Conservation (phyloP, 2,888 invertebrate genomes). For the Tuta absoluta region DNA sequence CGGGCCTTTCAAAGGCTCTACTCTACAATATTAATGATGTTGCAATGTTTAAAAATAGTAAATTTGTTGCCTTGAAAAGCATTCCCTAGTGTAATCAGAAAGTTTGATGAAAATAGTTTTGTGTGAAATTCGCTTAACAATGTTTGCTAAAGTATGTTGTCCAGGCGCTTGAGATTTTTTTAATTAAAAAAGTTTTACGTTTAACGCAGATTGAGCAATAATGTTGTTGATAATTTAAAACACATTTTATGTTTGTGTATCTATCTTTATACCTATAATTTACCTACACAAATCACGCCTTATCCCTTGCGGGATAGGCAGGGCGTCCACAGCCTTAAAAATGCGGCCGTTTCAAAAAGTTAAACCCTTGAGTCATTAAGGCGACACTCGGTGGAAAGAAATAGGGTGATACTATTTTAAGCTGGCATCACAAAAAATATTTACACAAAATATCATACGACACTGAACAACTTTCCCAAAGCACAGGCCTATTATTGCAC, state of each 20-base stretch:
- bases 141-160: slow-evolving; percentile 17
- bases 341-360: too few species aligned
- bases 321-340: too few species aligned
- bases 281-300: too few species aligned
- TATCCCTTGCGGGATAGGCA: too few species aligned
- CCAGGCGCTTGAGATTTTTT: slow-evolving; percentile 9
- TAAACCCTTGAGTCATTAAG: too few species aligned
- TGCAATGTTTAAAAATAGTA: slow-evolving; percentile 8
- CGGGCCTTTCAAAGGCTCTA: not conserved
- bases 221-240: not conserved
- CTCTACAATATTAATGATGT: not conserved
- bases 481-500: too few species aligned
- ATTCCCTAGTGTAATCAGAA: slow-evolving; percentile 16
- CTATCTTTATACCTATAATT: too few species aligned
- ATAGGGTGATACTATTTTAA: too few species aligned
- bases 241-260: not conserved
- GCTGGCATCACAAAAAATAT: too few species aligned
- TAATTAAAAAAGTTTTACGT: not conserved
- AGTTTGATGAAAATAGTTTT: slow-evolving; percentile 25
- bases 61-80: slow-evolving; percentile 18
- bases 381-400: too few species aligned
- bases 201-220: slow-evolving; percentile 1
- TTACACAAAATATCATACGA: too few species aligned
- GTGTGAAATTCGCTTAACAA: slow-evolving; percentile 16
- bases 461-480: too few species aligned